Conservation (phyloP, 2,797 vertebrate genomes). For the Lepidocolaptes lacrymiger region DNA sequence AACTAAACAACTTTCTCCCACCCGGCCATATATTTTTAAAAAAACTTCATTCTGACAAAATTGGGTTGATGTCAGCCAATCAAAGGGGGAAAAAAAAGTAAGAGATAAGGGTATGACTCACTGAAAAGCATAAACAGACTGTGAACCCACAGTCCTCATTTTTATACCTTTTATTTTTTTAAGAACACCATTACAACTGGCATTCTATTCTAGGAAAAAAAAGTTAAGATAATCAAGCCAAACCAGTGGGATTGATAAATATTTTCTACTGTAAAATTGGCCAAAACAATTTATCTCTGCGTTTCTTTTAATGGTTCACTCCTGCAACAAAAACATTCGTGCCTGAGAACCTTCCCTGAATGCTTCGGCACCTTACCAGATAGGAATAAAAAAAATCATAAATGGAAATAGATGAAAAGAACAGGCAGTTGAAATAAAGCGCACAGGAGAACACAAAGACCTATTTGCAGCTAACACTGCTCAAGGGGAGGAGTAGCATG, state of each 20-base stretch:
- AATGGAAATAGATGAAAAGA: background rate
- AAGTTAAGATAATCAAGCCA: background rate
- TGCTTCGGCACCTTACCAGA: background rate
- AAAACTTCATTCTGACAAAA: constrained; percentile 4
- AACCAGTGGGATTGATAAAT: background rate
- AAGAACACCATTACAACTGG: background rate
- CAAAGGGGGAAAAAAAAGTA: background rate
- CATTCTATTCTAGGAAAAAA: background rate
- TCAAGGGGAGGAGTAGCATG: background rate
- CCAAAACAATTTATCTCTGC: background rate
- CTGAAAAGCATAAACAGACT: background rate
- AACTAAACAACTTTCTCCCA: background rate
- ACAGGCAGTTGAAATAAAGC: background rate
- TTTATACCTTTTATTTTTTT: background rate
- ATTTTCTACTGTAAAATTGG: background rate
- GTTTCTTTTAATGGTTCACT: background rate
- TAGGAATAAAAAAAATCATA: background rate
- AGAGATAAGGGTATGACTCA: background rate
- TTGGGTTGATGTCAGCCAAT: background rate
- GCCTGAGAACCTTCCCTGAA: background rate
- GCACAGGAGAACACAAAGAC: background rate
- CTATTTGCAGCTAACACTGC: background rate
- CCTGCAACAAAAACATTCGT: background rate
- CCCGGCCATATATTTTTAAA: background rate
- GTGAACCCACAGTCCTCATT: background rate